Evolutionary conservation across 2,888 invertebrate genomes (phyloP).

Genomic region (Hirtodrosophila trivittata): DNA sequence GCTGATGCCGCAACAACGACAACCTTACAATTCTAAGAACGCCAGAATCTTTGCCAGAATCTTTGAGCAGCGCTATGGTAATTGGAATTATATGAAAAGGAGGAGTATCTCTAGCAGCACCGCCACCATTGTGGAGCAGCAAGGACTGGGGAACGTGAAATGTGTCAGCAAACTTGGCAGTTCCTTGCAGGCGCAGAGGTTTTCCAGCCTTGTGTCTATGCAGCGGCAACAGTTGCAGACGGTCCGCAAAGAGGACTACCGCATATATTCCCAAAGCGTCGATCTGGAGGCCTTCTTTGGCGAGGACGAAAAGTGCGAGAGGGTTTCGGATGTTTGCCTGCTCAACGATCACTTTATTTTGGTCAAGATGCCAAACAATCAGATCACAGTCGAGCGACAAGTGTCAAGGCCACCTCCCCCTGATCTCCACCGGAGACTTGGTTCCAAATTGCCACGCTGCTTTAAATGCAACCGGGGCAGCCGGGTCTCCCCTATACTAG

Average conservation of each 20-base stretch:
- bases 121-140: conserved; percentile 18
- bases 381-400: background rate
- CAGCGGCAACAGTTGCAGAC: conserved; percentile 24
- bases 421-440: conserved; percentile 11
- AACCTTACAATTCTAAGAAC: conserved; percentile 26
- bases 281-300: conserved; percentile 72
- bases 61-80: conserved; percentile 33
- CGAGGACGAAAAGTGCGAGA: conserved; percentile 56
- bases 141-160: conserved; percentile 18
- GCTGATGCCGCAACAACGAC: conserved; percentile 48
- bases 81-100: conserved; percentile 40
- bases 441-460: conserved; percentile 54
- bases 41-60: conserved; percentile 37
- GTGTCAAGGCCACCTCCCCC: conserved; percentile 10
- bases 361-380: conserved; percentile 75
- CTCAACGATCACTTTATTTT: conserved; percentile 82
- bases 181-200: conserved; percentile 12
- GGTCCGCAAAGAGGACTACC: conserved; percentile 50
- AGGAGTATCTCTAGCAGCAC: conserved; percentile 29
- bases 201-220: conserved; percentile 13
- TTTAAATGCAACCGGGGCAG: conserved; percentile 64
- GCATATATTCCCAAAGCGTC: conserved; percentile 70
- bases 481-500: conserved; percentile 63
- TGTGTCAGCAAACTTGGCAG: conserved; percentile 20
- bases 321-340: conserved; percentile 78